Conservation (phyloP, 2,113 vertebrate genomes). For the Phasianus colchicus region DNA sequence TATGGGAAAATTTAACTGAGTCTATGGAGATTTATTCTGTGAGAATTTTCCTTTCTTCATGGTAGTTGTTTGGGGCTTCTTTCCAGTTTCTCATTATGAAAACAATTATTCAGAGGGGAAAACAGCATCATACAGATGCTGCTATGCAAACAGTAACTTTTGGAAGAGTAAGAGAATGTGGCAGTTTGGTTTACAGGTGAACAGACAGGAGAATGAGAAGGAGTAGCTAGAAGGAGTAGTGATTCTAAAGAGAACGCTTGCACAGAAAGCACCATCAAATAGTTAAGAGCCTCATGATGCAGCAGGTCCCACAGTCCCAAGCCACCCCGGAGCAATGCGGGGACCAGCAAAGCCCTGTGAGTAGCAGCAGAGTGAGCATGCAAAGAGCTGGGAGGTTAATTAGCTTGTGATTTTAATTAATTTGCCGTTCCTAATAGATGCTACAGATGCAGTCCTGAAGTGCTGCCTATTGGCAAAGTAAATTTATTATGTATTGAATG, state of each 20-base stretch:
- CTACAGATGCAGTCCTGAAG: not conserved
- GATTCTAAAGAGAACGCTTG: not conserved
- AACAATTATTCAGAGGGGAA: conserved; percentile 19
- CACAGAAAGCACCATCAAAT: not conserved
- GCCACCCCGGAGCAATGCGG: not conserved
- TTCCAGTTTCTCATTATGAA: conserved; percentile 6
- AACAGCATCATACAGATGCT: not conserved
- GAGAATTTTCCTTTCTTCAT: conserved; percentile 9
- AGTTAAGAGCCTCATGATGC: not conserved
- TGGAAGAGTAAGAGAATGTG: not conserved
- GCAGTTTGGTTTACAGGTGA: not conserved
- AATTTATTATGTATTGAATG: not conserved
- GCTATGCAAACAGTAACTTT: not conserved
- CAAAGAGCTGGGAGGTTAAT: conserved; percentile 1
- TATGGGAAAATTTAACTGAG: not conserved
- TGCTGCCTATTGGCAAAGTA: not conserved
- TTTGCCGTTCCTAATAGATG: not conserved
- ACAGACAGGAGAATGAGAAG: not conserved
- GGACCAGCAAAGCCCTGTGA: not conserved
- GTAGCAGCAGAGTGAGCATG: not conserved
- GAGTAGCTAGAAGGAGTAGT: not conserved
- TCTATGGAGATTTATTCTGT: not conserved
- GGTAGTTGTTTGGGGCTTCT: not conserved
- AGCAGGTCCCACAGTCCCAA: not conserved
- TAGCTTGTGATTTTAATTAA: conserved; percentile 19